Conservation (phyloP, 2,888 invertebrate genomes). For the Hypomecis punctinalis region DNA sequence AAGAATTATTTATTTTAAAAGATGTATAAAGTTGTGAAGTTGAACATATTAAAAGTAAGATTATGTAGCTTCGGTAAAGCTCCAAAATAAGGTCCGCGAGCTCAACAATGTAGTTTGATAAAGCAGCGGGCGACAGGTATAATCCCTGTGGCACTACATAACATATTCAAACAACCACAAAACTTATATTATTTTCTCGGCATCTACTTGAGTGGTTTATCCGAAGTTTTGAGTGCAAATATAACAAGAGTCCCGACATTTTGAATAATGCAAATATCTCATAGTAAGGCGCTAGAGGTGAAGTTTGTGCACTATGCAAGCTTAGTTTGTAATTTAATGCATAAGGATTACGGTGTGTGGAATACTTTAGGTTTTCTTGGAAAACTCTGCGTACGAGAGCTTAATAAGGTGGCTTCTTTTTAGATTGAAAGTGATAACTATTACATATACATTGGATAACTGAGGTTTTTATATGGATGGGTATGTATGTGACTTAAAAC, state of each 20-base stretch:
- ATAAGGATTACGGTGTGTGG: constrained; percentile 38
- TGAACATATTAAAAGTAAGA: no score
- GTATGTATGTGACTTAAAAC: no score
- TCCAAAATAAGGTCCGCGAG: constrained; percentile 21
- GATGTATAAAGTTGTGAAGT: no score
- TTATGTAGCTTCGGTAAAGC: no score
- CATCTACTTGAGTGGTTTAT: constrained; percentile 66
- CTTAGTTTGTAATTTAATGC: constrained; percentile 52
- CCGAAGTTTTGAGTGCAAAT: constrained; percentile 77
- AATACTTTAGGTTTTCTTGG: constrained; percentile 36
- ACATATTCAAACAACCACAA: constrained; percentile 48
- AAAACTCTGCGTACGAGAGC: constrained; percentile 15
- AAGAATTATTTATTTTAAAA: no score
- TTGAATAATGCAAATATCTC: constrained; percentile 71
- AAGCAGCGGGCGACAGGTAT: constrained; percentile 53
- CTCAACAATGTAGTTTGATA: constrained; percentile 58
- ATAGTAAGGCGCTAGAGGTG: constrained; percentile 53
- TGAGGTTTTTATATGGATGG: no score
- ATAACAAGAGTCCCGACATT: constrained; percentile 66
- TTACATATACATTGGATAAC: no score
- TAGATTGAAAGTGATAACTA: constrained; percentile 6
- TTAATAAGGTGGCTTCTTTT: constrained; percentile 2
- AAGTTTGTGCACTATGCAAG: constrained; percentile 47
- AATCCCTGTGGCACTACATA: constrained; percentile 53
- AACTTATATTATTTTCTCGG: constrained; percentile 73